Base-by-base conservation (phyloP, 2,888 invertebrate species). In the Elegia similella region DNA sequence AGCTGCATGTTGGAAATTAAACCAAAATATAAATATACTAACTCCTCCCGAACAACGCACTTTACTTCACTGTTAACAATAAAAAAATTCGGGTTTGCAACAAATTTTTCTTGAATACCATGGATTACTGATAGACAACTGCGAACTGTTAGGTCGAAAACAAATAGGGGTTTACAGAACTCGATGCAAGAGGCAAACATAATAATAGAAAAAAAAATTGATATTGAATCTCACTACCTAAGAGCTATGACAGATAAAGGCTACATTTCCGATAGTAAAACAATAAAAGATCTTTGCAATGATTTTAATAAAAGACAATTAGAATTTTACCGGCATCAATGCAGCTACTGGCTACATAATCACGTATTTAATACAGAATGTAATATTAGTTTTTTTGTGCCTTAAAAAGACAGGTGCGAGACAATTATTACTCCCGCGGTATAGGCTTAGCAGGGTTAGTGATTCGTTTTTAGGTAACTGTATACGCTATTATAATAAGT, bases 311-410 rank as follows among this genome's bases (percentile, higher is more conserved):
- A 62, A 47, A 7, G n/a, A 44, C 64, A 64, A 59, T 52, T 48
- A 13, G 56, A 57, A 32, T 55, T 54, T 38, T 48, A 52, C 12
- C 48, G 46, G 50, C 43, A 47, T 29, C n/a, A 48, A 12, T 52
- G 59, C 29, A 42, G 56, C 3, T 62, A 62, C 32, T 63, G 62
- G 60, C 16, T 62, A 1, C 66, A 64, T 55, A 43, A 34, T 34
- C 38, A 62, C 15, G 65, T 60, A 52, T 67, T 68, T 53, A 68
- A 60, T 32, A 61, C 52, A 56, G 53, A 62, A 5, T 62, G 57
- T 56, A 60, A 67, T 56, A 62, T 62, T 34, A 52, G 63, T 13
- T 66, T 68, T 47, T 67, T 63, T n/a, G n/a, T n/a, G n/a, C n/a
- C n/a, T n/a, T n/a, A n/a, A n/a, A n/a, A n/a, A n/a, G n/a, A n/a